Conservation (phyloP, 2,797 vertebrate species). For the Diceros bicornis region DNA sequence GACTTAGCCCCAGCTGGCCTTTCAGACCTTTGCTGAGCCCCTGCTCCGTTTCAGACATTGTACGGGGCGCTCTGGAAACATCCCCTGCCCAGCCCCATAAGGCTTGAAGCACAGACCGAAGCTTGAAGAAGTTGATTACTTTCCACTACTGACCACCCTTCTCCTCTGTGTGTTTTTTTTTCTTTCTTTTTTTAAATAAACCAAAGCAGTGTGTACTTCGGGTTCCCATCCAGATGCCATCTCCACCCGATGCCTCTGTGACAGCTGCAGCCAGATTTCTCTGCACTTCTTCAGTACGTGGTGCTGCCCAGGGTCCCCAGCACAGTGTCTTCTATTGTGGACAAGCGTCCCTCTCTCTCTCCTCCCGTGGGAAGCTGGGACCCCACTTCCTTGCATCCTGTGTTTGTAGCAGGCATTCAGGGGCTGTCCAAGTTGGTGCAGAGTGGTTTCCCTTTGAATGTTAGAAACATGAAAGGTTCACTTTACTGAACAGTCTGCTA, state of each 20-base stretch:
- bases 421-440: background rate
- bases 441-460: background rate
- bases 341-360: accelerated
- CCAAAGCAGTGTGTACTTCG: background rate
- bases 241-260: background rate
- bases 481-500: background rate
- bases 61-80: too few species aligned
- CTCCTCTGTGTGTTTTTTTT: background rate
- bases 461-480: background rate
- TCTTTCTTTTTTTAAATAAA: background rate
- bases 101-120: background rate
- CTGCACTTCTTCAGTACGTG: accelerated
- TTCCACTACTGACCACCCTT: background rate
- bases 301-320: background rate
- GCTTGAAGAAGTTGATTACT: background rate
- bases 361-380: background rate
- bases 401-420: background rate
- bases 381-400: background rate
- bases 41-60: background rate
- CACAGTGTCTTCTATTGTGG: too few species aligned
- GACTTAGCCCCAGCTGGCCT: background rate
- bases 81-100: accelerated
- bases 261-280: background rate
- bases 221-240: background rate
- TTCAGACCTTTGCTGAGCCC: background rate